Conservation (phyloP, 1,140 invertebrate species). For the Halotydeus destructor region DNA sequence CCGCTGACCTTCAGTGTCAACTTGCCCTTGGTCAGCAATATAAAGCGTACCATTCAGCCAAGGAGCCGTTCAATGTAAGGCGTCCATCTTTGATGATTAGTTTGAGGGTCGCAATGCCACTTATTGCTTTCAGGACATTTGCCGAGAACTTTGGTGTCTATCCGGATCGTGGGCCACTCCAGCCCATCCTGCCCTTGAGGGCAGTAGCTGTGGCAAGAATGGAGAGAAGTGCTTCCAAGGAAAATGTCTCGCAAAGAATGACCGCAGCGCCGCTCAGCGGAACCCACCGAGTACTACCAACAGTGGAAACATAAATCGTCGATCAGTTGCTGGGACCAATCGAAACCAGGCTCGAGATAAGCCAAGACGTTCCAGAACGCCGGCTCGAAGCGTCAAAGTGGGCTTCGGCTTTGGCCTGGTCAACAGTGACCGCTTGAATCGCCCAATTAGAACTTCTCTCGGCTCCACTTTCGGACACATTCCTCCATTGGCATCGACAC, state of each 20-base stretch:
- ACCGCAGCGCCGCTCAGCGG: neutral
- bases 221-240: conserved; percentile 10
- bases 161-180: conserved; percentile 23
- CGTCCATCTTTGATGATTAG: neutral
- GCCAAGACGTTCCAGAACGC: no score
- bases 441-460: no score
- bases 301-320: no score
- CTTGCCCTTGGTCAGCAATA: conserved; percentile 18
- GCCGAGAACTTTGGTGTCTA: conserved; percentile 29
- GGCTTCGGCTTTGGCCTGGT: no score
- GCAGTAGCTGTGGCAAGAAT: conserved; percentile 19
- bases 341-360: no score
- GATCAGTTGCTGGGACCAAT: no score
- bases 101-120: neutral
- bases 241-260: conserved; percentile 1
- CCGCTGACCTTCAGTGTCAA: conserved; percentile 17
- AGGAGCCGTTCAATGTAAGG: conserved; percentile 19
- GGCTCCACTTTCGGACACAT: no score
- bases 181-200: conserved; percentile 26
- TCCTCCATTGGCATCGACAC: no score
- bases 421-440: no score
- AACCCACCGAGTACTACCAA: no score
- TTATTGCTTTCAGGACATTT: conserved; percentile 33
- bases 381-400: no score
- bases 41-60: conserved; percentile 16